These are phyloP conservation scores for Platyura marginata DNA, from an alignment of 1,140 invertebrate genomes.

Conservation along the genomic window DNA sequence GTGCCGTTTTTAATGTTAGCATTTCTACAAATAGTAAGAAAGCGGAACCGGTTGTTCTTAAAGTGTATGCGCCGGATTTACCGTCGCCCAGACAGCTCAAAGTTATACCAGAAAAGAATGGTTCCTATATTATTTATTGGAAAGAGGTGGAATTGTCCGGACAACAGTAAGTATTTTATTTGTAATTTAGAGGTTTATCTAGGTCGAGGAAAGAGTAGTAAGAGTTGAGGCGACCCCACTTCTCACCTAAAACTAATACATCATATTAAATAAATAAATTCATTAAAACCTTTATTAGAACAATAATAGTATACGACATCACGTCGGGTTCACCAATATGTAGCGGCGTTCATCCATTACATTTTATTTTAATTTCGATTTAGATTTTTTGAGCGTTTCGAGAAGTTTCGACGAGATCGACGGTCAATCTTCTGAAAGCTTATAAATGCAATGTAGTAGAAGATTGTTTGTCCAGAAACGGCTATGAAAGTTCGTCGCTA, in stretches of 20 bases:
- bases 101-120: conserved; percentile 31
- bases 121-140: conserved; percentile 44
- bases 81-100: conserved; percentile 42
- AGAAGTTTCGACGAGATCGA: too few species aligned
- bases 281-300: too few species aligned
- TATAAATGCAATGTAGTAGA: too few species aligned
- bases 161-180: conserved; percentile 1
- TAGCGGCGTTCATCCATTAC: too few species aligned
- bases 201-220: not conserved
- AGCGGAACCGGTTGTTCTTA: conserved; percentile 25
- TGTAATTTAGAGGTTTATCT: not conserved
- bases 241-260: not conserved
- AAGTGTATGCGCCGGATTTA: conserved; percentile 34
- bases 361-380: too few species aligned
- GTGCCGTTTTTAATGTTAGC: conserved; percentile 41
- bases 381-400: too few species aligned
- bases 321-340: too few species aligned
- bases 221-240: not conserved
- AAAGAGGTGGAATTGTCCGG: conserved; percentile 2
- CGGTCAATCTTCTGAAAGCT: too few species aligned
- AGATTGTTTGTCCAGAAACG: too few species aligned
- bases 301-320: too few species aligned
- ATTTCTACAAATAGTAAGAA: conserved; percentile 29
- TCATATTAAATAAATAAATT: too few species aligned
- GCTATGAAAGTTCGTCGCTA: too few species aligned